These are phyloP conservation scores for Aphaenogaster floridana DNA, from an alignment of 1,140 invertebrate species.

Conservation along the genomic window DNA sequence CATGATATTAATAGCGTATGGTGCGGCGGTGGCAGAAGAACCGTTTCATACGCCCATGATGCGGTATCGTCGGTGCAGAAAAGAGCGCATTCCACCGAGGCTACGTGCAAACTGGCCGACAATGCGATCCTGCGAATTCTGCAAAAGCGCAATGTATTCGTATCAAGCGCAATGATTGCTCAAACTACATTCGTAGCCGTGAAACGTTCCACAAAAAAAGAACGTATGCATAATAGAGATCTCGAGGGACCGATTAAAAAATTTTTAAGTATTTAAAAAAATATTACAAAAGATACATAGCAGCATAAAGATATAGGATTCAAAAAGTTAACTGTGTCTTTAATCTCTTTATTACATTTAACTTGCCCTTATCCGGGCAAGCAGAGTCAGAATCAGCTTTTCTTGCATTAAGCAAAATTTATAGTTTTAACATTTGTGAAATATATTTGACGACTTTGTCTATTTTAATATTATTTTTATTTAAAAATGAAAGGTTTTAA, in stretches of 20 bases:
- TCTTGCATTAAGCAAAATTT: too few species aligned
- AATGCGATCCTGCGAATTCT: conserved; percentile 24
- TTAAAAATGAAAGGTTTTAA: too few species aligned
- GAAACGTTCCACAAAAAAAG: not conserved
- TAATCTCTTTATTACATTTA: too few species aligned
- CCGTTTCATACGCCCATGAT: conserved; percentile 72
- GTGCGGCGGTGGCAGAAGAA: conserved; percentile 74
- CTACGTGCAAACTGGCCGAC: conserved; percentile 34
- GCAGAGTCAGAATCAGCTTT: too few species aligned
- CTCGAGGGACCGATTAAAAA: not conserved
- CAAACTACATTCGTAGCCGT: not conserved
- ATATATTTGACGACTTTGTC: too few species aligned
- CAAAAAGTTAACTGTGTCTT: not conserved
- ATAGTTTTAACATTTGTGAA: too few species aligned
- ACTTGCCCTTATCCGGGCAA: too few species aligned
- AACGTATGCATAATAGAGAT: not conserved
- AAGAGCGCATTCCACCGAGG: conserved; percentile 64
- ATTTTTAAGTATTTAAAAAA: not conserved
- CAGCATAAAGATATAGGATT: not conserved
- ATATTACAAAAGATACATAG: not conserved
- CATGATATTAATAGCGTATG: conserved; percentile 83
- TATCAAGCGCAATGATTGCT: conserved; percentile 32
- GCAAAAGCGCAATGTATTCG: conserved; percentile 3
- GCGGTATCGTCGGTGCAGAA: conserved; percentile 66
- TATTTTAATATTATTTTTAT: too few species aligned